These are phyloP conservation scores for Macrocentrus cingulum DNA, from an alignment of 1,140 invertebrate genomes.

Conservation along the genomic window DNA sequence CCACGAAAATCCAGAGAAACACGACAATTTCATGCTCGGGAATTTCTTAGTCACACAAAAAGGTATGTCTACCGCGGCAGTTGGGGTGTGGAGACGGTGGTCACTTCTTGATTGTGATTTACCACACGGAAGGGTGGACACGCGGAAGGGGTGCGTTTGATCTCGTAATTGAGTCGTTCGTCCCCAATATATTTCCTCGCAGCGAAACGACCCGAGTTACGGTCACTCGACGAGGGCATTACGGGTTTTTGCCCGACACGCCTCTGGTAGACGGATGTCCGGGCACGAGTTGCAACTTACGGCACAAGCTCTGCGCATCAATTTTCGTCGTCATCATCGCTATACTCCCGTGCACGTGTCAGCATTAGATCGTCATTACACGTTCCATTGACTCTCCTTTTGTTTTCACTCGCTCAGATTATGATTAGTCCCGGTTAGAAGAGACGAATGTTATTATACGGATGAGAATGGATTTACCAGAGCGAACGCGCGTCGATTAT, in stretches of 20 bases:
- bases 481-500: not conserved
- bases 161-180: slow-evolving; percentile 44
- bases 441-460: slow-evolving; percentile 15
- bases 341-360: not conserved
- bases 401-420: too few relatives aligned
- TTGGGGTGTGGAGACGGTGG: not conserved
- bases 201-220: slow-evolving; percentile 9
- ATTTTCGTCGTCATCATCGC: too few relatives aligned
- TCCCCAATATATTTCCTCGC: slow-evolving; percentile 11
- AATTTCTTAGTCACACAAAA: too few relatives aligned
- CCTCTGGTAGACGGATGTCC: slow-evolving; percentile 8
- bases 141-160: slow-evolving; percentile 39
- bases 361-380: slow-evolving; percentile 8
- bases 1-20: too few relatives aligned
- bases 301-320: not conserved
- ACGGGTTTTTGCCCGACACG: slow-evolving; percentile 3
- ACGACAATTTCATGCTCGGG: too few relatives aligned
- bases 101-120: slow-evolving; percentile 45
- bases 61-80: too few relatives aligned
- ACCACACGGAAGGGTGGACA: slow-evolving; percentile 31
- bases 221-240: slow-evolving; percentile 5
- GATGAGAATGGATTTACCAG: slow-evolving; percentile 4
- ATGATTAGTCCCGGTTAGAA: too few relatives aligned
- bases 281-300: slow-evolving; percentile 1
- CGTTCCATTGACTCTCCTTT: slow-evolving; percentile 21